Evolutionary conservation across 1,140 invertebrate genomes (phyloP).

Genomic region (Polyergus mexicanus): DNA sequence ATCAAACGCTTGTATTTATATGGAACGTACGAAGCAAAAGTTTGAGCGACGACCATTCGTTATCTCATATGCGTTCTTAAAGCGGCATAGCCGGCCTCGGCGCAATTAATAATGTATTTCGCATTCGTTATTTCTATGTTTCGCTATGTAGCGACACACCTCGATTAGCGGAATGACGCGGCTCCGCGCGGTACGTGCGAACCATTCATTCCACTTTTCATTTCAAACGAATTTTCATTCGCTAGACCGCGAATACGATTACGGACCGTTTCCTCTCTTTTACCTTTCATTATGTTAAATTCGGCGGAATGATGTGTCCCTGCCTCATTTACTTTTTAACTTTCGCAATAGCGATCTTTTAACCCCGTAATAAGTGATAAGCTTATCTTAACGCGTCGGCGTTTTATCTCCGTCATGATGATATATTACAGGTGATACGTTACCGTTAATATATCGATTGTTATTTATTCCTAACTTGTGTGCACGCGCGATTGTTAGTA

Average conservation of each 20-base stretch:
- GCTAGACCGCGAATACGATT: background rate
- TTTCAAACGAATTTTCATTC: constrained; percentile 51
- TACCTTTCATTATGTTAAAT: constrained; percentile 45
- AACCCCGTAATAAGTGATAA: constrained; percentile 31
- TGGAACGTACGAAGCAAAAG: constrained; percentile 27
- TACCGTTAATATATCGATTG: background rate
- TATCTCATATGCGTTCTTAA: constrained; percentile 46
- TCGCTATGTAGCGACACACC: constrained; percentile 51
- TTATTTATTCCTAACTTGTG: background rate
- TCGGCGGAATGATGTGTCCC: constrained; percentile 18
- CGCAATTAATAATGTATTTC: constrained; percentile 54
- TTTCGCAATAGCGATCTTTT: constrained; percentile 1
- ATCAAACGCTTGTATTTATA: constrained; percentile 25
- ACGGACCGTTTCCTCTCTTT: constrained; percentile 34
- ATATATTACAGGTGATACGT: background rate
- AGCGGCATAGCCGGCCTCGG: constrained; percentile 10
- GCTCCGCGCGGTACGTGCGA: constrained; percentile 5
- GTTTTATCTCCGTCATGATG: constrained; percentile 2
- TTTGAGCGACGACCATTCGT: constrained; percentile 6
- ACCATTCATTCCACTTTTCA: constrained; percentile 51
- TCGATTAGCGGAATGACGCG: constrained; percentile 42
- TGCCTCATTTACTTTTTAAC: constrained; percentile 37
- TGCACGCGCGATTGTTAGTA: background rate
- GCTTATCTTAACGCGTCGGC: background rate
- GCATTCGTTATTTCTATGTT: constrained; percentile 44